phyloP scores from a whole-genome alignment of 2,888 invertebrate genomes.

The Creontiades dilutus region DNA sequence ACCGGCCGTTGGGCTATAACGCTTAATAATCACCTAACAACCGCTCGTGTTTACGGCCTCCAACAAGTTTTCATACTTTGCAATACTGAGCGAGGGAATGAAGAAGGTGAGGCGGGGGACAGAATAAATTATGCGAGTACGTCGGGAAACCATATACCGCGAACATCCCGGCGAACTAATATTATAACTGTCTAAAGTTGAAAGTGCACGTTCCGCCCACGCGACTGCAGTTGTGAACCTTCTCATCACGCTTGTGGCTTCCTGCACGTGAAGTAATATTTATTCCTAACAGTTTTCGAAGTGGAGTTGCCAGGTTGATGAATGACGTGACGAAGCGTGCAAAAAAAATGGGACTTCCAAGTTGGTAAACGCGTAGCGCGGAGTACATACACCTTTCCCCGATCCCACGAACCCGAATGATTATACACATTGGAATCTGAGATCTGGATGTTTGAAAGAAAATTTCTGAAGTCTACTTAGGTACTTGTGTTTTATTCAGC shows the following conservation, averaged over 20 bases:
- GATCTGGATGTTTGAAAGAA: too few relatives aligned
- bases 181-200: neutral
- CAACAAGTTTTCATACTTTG: conserved; percentile 31
- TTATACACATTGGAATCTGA: too few relatives aligned
- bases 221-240: conserved; percentile 12
- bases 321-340: too few relatives aligned
- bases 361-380: too few relatives aligned
- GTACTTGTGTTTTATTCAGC: too few relatives aligned
- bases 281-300: neutral
- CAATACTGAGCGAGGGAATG: neutral
- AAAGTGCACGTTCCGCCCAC: neutral
- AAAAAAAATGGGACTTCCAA: too few relatives aligned
- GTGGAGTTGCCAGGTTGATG: neutral
- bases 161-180: neutral
- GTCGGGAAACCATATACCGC: neutral
- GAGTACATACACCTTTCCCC: too few relatives aligned
- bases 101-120: neutral
- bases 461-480: too few relatives aligned
- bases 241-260: neutral
- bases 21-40: conserved; percentile 23
- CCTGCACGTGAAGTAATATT: neutral
- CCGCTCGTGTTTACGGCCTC: neutral
- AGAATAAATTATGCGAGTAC: neutral
- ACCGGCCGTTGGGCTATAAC: neutral
- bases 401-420: too few relatives aligned